Evolutionary conservation across 2,888 invertebrate species (phyloP).

Genomic region (Pollenia griseotomentosa): DNA sequence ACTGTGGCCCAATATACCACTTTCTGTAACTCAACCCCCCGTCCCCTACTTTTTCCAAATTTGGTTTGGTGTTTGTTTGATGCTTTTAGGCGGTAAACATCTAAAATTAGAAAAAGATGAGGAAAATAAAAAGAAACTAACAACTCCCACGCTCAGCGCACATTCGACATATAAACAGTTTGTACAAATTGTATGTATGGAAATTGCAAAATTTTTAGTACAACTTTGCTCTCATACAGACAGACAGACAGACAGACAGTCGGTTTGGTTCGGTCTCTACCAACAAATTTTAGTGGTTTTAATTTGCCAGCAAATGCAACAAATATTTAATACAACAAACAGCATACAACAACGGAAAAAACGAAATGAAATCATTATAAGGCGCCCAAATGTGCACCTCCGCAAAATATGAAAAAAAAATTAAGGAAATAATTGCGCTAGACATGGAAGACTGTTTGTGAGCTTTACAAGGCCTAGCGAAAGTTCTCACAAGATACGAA

Average conservation of each 20-base stretch:
- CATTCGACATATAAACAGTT: slow-evolving; percentile 32
- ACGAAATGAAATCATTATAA: slow-evolving; percentile 67
- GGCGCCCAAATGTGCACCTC: slow-evolving; percentile 70
- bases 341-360: slow-evolving; percentile 41
- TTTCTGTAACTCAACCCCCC: slow-evolving; percentile 20
- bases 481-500: not conserved
- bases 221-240: slow-evolving; percentile 5
- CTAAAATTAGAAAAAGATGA: slow-evolving; percentile 61
- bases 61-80: slow-evolving; percentile 4
- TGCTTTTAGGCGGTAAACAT: slow-evolving; percentile 60
- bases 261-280: slow-evolving; percentile 3
- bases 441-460: not conserved
- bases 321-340: slow-evolving; percentile 1
- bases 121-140: slow-evolving; percentile 59
- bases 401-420: slow-evolving; percentile 33
- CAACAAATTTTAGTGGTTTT: slow-evolving; percentile 46
- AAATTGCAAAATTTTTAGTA: slow-evolving; percentile 59
- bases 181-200: slow-evolving; percentile 25
- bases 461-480: not conserved
- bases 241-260: not conserved
- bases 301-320: slow-evolving; percentile 51
- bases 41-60: not conserved
- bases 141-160: slow-evolving; percentile 65
- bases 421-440: not conserved
- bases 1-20: slow-evolving; percentile 22